Percentiles rank a stretch among this genome's conserved stretches.
These are phyloP conservation scores for Spialia ferax DNA, from an alignment of 2,888 invertebrate genomes.

Conservation along the genomic window DNA sequence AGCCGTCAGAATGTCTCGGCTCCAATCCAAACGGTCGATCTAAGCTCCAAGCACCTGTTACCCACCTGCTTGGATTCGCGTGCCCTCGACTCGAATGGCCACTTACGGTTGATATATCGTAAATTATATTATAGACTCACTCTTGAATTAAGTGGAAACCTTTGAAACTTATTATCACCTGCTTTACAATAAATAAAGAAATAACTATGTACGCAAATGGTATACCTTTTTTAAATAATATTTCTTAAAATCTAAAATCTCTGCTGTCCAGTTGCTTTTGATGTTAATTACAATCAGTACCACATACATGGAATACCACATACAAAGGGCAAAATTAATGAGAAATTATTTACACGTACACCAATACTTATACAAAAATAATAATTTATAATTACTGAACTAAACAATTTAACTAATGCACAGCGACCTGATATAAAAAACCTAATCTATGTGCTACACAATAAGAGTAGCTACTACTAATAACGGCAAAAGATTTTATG, in stretches of 20 bases:
- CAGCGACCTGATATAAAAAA: too few relatives aligned
- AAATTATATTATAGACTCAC: slow-evolving; percentile 4
- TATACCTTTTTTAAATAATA: neutral
- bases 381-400: too few relatives aligned
- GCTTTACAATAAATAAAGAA: neutral
- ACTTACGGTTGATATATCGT: slow-evolving; percentile 15
- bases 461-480: neutral
- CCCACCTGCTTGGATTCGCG: slow-evolving; percentile 30
- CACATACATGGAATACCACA: too few relatives aligned
- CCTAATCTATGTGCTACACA: neutral
- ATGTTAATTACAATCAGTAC: neutral
- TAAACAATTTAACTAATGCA: too few relatives aligned
- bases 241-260: neutral
- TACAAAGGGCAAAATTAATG: too few relatives aligned
- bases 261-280: neutral
- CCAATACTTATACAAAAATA: neutral
- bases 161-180: neutral
- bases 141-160: neutral
- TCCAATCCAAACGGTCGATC: slow-evolving; percentile 37
- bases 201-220: neutral
- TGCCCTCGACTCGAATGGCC: slow-evolving; percentile 25
- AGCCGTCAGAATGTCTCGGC: slow-evolving; percentile 19
- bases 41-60: slow-evolving; percentile 34
- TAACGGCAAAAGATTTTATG: neutral
- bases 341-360: too few relatives aligned